Base-by-base conservation (phyloP, 92 coral and sea anemone species). In the Nematostella vectensis region DNA sequence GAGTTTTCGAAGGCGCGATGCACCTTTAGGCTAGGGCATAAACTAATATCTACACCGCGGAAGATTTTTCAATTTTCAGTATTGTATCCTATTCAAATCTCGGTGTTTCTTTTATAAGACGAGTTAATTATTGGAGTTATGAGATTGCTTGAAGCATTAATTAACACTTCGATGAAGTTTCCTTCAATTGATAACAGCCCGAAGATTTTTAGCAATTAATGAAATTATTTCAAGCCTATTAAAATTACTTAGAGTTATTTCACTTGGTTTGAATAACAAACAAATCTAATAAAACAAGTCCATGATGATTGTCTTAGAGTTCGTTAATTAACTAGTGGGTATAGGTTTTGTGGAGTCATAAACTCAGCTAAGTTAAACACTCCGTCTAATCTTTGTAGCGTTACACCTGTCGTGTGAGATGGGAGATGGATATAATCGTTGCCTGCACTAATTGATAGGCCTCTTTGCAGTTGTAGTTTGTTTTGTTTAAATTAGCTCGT, bases 401-500 rank as follows among this genome's bases (percentile, higher is more conserved):
- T 6, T 15, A 6, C 15, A 6, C 15, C 6, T 33, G 40, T 33
- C 40, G 6, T 33, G 15, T 33, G 15, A 15, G 40, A 33, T 33
- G 15, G 6, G 6, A 6, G 40, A 33, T 15, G 6, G 6, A 15
- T 33, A 33, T 33, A 6, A 33, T n/a, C 8, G 40, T 33, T 33
- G 40, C 15, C 40, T 33, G 15, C 8, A 33, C 15, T 33, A 33
- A 15, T 33, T 33, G 40, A 6, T 33, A 33, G 40, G 40, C 15
- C 6, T 33, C 6, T 33, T 33, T 33, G 40, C 8, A 6, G 6
- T 33, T 6, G 40, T 33, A 33, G 40, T 15, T 33, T 15, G 40
- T 33, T 15, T 33, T 45, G 51, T 45, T 17, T 45, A 22, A 45
- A 45, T 45, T 45, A 22, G 51, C 12, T 11, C 51, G 18, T 45